Conservation (phyloP, 2,113 vertebrate genomes). For the Pachypanchax playfairii region DNA sequence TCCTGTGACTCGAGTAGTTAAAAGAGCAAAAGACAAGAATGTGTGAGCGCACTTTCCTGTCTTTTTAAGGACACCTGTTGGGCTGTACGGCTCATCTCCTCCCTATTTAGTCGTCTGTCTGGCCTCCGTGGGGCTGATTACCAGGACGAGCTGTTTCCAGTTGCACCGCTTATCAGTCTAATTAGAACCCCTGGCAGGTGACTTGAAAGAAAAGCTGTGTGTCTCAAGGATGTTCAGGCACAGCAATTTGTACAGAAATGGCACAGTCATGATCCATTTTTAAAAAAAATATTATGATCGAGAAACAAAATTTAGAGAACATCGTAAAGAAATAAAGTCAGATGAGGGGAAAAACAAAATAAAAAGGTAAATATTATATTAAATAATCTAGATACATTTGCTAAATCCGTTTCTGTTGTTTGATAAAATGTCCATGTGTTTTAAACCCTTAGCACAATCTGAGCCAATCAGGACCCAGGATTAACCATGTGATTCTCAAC, state of each 20-base stretch:
- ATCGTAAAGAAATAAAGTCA: no score
- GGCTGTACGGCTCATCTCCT: constrained; percentile 76
- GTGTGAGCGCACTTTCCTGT: constrained; percentile 53
- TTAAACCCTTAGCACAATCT: no score
- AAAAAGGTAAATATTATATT: no score
- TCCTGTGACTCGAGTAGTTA: constrained; percentile 38
- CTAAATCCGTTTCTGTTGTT: no score
- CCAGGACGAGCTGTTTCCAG: constrained; percentile 73
- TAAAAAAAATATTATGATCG: no score
- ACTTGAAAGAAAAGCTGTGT: constrained; percentile 64
- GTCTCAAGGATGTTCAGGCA: constrained; percentile 51
- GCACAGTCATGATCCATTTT: no score
- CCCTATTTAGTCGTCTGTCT: constrained; percentile 76
- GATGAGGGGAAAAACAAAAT: no score
- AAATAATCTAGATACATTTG: no score
- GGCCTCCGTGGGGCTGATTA: constrained; percentile 78
- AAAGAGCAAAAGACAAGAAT: constrained; percentile 21
- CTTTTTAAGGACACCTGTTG: constrained; percentile 79
- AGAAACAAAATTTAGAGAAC: no score
- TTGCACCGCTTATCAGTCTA: constrained; percentile 77
- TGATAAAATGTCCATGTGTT: no score
- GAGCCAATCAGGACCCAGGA: no score
- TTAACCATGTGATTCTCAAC: no score
- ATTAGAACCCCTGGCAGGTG: constrained; percentile 77
- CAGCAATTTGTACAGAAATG: constrained; percentile 45